Conservation (phyloP, 1,140 invertebrate genomes). For the Dryas iulia region DNA sequence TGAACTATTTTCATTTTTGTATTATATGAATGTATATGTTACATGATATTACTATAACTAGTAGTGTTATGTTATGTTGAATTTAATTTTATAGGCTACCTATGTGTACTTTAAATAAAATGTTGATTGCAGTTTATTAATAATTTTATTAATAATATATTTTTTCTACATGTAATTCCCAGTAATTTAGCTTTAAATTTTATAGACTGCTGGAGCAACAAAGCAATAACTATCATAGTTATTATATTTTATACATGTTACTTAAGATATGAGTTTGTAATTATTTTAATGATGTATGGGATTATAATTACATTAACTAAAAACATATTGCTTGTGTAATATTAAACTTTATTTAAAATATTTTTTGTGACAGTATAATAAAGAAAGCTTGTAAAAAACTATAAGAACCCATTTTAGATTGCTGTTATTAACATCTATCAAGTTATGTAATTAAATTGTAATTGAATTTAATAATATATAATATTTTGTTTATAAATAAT, state of each 20-base stretch:
- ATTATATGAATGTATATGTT: neutral
- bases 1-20: neutral
- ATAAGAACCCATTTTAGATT: neutral
- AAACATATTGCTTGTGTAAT: neutral
- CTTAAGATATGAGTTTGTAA: neutral
- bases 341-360: neutral
- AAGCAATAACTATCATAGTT: slow-evolving; percentile 1
- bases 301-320: neutral
- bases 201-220: slow-evolving; percentile 6
- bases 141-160: neutral
- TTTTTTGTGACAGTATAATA: neutral
- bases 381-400: neutral
- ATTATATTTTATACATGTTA: neutral
- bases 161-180: neutral
- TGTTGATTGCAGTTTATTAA: neutral
- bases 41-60: neutral
- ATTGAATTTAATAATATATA: too few species aligned
- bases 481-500: neutral
- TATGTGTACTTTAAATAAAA: neutral
- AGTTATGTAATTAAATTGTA: too few species aligned
- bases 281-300: neutral
- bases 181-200: neutral
- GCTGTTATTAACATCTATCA: too few species aligned
- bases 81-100: neutral
- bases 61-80: too few species aligned